Base-by-base conservation (phyloP, 2,888 invertebrate genomes). In the Ommatoiulus sabulosus region DNA sequence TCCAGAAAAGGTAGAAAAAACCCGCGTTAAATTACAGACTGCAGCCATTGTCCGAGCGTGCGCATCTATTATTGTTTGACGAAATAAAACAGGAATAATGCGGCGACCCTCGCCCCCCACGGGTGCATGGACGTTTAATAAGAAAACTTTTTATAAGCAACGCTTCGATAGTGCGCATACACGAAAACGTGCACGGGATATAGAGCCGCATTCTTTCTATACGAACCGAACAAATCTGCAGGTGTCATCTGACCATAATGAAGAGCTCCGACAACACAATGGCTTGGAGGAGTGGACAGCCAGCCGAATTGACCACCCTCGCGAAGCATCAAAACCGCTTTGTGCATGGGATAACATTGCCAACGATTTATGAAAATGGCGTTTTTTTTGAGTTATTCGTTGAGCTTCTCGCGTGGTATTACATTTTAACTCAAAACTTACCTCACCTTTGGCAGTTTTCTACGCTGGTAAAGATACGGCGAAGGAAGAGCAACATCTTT, bases 71-170 rank as follows among this genome's bases (percentile, higher is more conserved):
- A 80, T 35, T 80, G 80, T 12, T 80, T 80, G 80, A 12, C 80
- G 80, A 80, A 80, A 80, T 80, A 80, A 72, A 80, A 80, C 80
- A 57, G 57, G 57, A 57, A 57, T 57, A n/a, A 52, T n/a, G n/a
- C 80, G 10, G 52, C 17, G 52, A 52, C 52, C 52, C 52, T 52
- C 17, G 12, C 52, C 57, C 35, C 80, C 80, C 80, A 80, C 35
- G 6, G 80, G 80, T 7, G 35, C 35, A 35, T 35, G 35, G 80
- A 12, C 80, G 12, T 80, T 80, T 80, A 35, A 12, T 35, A 80
- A 24, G 35, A 80, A 80, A 80, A 80, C 24, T 17, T 80, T 35
- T 80, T 80, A 3, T 10, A 24, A 15, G 15, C 17, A 35, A 24
- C 24, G 2, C 35, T 24, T 8, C 35, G 24, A 35, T 6, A 35